Conservation (phyloP, 2,113 vertebrate species). For the Motacilla tschutschensis region DNA sequence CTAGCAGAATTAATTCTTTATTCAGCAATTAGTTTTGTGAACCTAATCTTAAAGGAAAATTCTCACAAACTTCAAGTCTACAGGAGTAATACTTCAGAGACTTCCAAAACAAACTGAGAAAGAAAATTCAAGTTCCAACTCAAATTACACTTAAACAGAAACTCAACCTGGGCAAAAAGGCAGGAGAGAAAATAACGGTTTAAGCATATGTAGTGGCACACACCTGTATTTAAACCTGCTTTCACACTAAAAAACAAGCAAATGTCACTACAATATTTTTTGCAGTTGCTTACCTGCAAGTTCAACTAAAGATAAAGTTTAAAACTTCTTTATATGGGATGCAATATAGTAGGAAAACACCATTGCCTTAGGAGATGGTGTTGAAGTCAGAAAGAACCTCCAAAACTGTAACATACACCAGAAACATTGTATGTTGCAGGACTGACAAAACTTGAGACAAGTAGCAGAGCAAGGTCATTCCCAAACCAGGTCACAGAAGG, state of each 20-base stretch:
- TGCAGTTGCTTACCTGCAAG: neutral
- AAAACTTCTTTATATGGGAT: neutral
- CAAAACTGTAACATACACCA: neutral
- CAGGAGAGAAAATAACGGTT: neutral
- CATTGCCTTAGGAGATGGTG: neutral
- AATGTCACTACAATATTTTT: neutral
- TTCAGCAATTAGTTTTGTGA: neutral
- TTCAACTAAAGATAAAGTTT: neutral
- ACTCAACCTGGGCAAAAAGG: neutral
- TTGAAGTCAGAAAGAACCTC: neutral
- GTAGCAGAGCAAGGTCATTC: neutral
- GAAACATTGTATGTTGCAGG: neutral
- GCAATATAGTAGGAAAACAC: neutral
- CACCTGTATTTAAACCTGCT: neutral
- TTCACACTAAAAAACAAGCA: neutral
- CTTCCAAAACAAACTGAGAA: neutral
- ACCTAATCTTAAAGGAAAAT: neutral
- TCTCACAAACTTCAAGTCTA: neutral
- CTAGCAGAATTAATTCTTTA: neutral
- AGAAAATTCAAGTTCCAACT: neutral
- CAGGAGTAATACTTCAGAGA: neutral
- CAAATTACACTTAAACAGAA: neutral
- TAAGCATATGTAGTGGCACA: neutral
- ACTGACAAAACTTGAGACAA: neutral
- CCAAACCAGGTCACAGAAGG: neutral